These are phyloP conservation scores for Ornithoptera priamus DNA, from an alignment of 2,888 invertebrate species.

Conservation along the genomic window DNA sequence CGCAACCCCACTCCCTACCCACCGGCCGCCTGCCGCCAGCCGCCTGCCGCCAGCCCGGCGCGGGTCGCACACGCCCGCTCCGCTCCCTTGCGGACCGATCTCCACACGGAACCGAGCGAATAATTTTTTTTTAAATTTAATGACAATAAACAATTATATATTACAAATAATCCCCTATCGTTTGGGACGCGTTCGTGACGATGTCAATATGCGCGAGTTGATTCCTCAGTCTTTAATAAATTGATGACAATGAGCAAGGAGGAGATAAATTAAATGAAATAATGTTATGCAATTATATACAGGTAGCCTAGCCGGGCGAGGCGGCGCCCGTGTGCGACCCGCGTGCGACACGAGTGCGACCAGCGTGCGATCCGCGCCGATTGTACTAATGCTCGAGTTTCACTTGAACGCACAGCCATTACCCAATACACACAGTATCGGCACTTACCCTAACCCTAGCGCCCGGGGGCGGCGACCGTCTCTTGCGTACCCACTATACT, in stretches of 20 bases:
- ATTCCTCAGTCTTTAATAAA: constrained; percentile 80
- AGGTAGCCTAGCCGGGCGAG: constrained; percentile 58
- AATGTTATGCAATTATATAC: constrained; percentile 77
- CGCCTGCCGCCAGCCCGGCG: constrained; percentile 38
- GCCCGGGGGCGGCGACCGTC: constrained; percentile 64
- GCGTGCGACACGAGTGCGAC: constrained; percentile 42
- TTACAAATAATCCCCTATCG: constrained; percentile 64
- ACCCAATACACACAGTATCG: constrained; percentile 67
- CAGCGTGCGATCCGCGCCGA: constrained; percentile 40
- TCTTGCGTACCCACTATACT: constrained; percentile 65
- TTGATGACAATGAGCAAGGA: constrained; percentile 80
- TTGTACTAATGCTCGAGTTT: constrained; percentile 64
- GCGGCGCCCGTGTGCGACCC: constrained; percentile 36
- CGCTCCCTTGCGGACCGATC: constrained; percentile 38
- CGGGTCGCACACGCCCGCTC: constrained; percentile 45
- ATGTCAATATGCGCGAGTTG: constrained; percentile 78
- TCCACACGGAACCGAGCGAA: constrained; percentile 58
- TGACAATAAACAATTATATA: constrained; percentile 61
- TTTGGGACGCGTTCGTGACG: constrained; percentile 72
- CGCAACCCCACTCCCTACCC: background rate
- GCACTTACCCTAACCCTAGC: constrained; percentile 61
- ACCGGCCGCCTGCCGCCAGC: constrained; percentile 24
- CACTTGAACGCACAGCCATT: constrained; percentile 74
- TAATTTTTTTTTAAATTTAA: constrained; percentile 42
- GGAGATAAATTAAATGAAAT: constrained; percentile 71